A percentile compares a stretch with the other conserved stretches of the same genome.
These are phyloP conservation scores for Pinctada fucata DNA, from an alignment of 2,888 invertebrate genomes.

Conservation along the genomic window DNA sequence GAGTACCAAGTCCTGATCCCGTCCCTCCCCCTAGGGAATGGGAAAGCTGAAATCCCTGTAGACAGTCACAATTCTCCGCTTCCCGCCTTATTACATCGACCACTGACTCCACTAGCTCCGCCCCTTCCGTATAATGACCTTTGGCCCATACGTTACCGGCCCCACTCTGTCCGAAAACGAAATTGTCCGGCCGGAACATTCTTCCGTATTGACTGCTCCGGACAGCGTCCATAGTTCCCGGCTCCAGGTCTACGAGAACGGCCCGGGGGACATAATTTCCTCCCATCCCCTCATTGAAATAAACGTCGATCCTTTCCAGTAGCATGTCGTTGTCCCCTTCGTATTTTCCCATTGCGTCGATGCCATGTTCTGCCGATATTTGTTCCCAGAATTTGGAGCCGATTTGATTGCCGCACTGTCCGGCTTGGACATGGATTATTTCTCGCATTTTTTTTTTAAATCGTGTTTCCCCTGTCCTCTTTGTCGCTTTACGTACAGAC, in stretches of 20 bases:
- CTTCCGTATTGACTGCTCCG: conserved; percentile 93
- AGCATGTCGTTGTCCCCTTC: conserved; percentile 35
- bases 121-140: conserved; percentile 73
- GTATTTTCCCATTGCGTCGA: conserved; percentile 56
- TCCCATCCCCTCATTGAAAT: conserved; percentile 77
- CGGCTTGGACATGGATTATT: conserved; percentile 52
- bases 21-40: conserved; percentile 90
- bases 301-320: conserved; percentile 39
- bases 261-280: conserved; percentile 96
- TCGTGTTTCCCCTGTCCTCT: too few species aligned
- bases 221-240: conserved; percentile 97
- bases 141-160: conserved; percentile 74
- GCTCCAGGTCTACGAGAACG: conserved; percentile 94
- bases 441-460: conserved; percentile 43
- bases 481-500: neutral
- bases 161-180: conserved; percentile 83
- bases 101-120: conserved; percentile 72
- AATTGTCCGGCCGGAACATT: conserved; percentile 95
- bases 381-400: conserved; percentile 72
- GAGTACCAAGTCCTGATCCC: conserved; percentile 91
- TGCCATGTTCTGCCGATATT: conserved; percentile 74
- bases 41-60: conserved; percentile 73
- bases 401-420: conserved; percentile 57
- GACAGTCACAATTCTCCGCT: conserved; percentile 71
- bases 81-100: conserved; percentile 73